phyloP scores from a whole-genome alignment of 2,113 vertebrate genomes.

The Anarhynchus alexandrinus region DNA sequence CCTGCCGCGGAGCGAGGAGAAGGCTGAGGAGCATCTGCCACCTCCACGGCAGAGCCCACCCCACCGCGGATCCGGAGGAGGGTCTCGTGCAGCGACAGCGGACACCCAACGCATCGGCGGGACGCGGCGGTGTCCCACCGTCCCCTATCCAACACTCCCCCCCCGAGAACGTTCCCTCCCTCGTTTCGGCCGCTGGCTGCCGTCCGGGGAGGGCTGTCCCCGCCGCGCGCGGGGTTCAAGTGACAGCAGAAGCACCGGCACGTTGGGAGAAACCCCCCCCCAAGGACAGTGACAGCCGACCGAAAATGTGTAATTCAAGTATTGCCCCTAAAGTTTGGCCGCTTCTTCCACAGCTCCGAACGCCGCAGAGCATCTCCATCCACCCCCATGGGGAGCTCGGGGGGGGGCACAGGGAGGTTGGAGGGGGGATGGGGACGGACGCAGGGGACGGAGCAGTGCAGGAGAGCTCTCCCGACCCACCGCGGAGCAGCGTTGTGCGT shows the following conservation, averaged over 20 bases:
- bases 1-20: background rate
- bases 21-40: background rate
- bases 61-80: accelerated
- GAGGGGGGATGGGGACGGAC: too few species aligned
- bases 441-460: background rate
- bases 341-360: background rate
- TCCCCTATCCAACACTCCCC: background rate
- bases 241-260: background rate
- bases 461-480: background rate
- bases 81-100: background rate
- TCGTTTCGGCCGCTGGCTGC: background rate
- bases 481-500: background rate
- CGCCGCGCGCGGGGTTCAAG: background rate
- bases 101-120: background rate
- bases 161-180: accelerated
- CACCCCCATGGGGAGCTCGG: background rate
- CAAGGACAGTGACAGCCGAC: background rate
- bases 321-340: background rate
- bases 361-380: background rate
- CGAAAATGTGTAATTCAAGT: background rate
- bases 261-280: background rate
- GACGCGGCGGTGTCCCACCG: background rate
- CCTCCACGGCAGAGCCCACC: background rate
- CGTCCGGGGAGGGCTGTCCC: background rate
- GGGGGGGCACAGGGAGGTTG: background rate